phyloP scores from a whole-genome alignment of 92 coral and sea anemone species.

The Zoanthus solanderi region DNA sequence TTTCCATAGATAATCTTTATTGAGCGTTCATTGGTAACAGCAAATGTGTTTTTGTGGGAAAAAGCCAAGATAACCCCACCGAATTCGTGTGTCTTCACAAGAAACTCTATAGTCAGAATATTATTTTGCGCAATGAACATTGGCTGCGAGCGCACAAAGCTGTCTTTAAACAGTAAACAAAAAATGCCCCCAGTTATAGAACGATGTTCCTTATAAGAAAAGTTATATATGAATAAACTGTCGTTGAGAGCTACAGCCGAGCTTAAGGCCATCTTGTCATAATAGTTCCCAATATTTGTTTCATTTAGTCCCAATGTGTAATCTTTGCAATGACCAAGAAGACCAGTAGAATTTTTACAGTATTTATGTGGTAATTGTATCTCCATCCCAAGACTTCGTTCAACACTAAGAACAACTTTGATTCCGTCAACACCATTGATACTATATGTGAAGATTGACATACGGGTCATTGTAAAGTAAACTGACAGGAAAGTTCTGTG shows the following conservation, averaged over 20 bases:
- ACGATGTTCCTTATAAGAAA: slow-evolving; percentile 50
- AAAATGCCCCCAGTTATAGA: slow-evolving; percentile 63
- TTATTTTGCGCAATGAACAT: slow-evolving; percentile 48
- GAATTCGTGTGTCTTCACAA: slow-evolving; percentile 55
- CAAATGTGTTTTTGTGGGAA: slow-evolving; percentile 52
- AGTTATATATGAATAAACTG: slow-evolving; percentile 62
- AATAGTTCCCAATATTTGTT: slow-evolving; percentile 27
- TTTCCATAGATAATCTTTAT: slow-evolving; percentile 57
- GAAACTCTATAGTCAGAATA: slow-evolving; percentile 63
- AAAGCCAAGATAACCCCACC: slow-evolving; percentile 71
- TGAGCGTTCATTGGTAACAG: slow-evolving; percentile 47
- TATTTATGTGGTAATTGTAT: slow-evolving; percentile 50
- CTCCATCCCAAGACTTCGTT: slow-evolving; percentile 59
- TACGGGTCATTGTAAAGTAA: slow-evolving; percentile 58
- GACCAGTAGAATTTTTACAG: slow-evolving; percentile 62
- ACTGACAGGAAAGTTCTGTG: slow-evolving; percentile 58
- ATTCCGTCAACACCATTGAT: slow-evolving; percentile 61
- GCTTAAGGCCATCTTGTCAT: neutral
- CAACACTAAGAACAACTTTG: slow-evolving; percentile 52
- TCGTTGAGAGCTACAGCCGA: slow-evolving; percentile 41
- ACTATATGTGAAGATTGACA: slow-evolving; percentile 57
- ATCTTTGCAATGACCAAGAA: slow-evolving; percentile 61
- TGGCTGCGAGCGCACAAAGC: slow-evolving; percentile 53
- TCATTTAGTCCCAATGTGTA: slow-evolving; percentile 9
- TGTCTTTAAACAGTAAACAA: slow-evolving; percentile 58